phyloP scores from a whole-genome alignment of 1,140 invertebrate species.

The Dendrolimus kikuchii region DNA sequence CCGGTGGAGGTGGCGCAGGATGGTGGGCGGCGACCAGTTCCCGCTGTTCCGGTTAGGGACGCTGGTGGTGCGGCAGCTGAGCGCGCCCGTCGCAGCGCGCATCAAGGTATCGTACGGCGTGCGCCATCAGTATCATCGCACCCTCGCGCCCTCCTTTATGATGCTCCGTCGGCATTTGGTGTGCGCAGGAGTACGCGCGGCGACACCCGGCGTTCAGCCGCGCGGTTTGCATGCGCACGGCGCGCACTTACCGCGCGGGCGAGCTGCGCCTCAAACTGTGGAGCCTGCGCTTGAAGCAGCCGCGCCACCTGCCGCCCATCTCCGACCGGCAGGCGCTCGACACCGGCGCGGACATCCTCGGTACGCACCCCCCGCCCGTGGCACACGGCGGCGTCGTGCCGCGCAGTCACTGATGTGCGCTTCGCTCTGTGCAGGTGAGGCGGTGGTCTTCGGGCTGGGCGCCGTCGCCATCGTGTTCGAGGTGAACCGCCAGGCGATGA shows the following conservation, averaged over 20 bases:
- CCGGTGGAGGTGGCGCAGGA: neutral
- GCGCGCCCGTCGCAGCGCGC: conserved; percentile 23
- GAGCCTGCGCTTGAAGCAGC: conserved; percentile 19
- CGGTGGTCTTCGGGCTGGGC: conserved; percentile 23
- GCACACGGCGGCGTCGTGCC: too few relatives aligned
- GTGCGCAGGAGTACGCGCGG: conserved; percentile 16
- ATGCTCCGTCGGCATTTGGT: too few relatives aligned
- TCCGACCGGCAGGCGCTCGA: conserved; percentile 16
- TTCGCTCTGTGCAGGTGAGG: conserved; percentile 19
- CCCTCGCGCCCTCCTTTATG: too few relatives aligned
- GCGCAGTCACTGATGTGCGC: too few relatives aligned
- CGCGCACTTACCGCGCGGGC: conserved; percentile 7
- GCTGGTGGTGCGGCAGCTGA: conserved; percentile 31
- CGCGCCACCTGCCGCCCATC: conserved; percentile 15
- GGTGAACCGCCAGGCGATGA: conserved; percentile 26
- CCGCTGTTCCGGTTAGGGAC: conserved; percentile 31
- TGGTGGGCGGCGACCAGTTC: conserved; percentile 13
- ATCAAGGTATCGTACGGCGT: too few relatives aligned
- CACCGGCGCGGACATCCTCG: conserved; percentile 25
- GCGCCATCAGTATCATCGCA: too few relatives aligned
- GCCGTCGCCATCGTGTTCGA: conserved; percentile 26
- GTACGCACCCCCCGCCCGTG: conserved; percentile 10
- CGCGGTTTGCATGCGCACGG: conserved; percentile 15
- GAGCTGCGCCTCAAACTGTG: conserved; percentile 21
- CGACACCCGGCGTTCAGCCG: conserved; percentile 17